Percentiles rank a stretch among this genome's conserved stretches.
Conservation (phyloP, 2,797 vertebrate species). For the Anguilla anguilla region DNA sequence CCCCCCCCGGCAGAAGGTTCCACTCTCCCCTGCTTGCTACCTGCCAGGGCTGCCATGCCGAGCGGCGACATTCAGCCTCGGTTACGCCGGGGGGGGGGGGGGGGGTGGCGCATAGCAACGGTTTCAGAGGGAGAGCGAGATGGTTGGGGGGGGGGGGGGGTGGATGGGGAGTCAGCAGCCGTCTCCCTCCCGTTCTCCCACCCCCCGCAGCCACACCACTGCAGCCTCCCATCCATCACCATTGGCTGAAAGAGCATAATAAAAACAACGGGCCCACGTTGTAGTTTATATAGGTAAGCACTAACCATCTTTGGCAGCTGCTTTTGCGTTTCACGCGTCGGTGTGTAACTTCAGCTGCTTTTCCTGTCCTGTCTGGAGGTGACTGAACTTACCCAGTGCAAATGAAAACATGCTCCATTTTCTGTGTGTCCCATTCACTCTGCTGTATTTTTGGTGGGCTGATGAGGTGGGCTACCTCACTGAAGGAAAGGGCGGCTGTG, state of each 20-base stretch:
- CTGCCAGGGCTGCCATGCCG: slow-evolving; percentile 26
- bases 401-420: background rate
- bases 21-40: slow-evolving; percentile 28
- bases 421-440: too few species aligned
- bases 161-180: background rate
- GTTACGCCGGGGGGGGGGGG: background rate
- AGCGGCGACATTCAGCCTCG: slow-evolving; percentile 34
- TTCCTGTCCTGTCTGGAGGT: background rate
- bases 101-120: background rate
- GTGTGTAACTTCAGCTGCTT: background rate
- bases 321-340: background rate
- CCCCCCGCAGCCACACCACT: background rate
- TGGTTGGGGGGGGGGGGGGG: background rate
- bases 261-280: background rate
- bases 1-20: slow-evolving; percentile 14
- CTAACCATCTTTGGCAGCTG: background rate
- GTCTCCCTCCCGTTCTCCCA: background rate
- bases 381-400: background rate
- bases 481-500: background rate
- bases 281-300: background rate
- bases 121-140: background rate
- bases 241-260: background rate
- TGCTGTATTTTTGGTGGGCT: too few species aligned
- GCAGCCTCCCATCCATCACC: background rate
- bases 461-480: too few species aligned